Percentiles rank a stretch among this genome's conserved stretches.
These are phyloP conservation scores for Tachina lurida DNA, from an alignment of 2,888 invertebrate species.

Conservation along the genomic window DNA sequence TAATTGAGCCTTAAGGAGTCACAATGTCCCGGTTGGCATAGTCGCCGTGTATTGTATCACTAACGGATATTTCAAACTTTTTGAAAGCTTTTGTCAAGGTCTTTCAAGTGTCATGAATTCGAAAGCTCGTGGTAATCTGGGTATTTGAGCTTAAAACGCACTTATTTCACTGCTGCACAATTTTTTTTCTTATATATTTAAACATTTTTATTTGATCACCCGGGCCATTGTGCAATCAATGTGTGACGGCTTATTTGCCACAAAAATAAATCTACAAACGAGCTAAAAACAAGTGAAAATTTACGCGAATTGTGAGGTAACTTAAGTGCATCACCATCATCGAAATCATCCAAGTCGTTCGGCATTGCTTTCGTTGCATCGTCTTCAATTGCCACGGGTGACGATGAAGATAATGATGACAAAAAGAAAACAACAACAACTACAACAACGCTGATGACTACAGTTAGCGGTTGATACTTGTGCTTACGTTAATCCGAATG, in stretches of 20 bases:
- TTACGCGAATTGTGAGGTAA: slow-evolving; percentile 69
- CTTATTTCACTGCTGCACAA: too few species aligned
- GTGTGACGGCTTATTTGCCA: slow-evolving; percentile 47
- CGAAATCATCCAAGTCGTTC: slow-evolving; percentile 19
- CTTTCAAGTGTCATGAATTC: too few species aligned
- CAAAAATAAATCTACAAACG: slow-evolving; percentile 60
- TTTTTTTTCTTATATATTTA: too few species aligned
- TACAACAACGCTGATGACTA: slow-evolving; percentile 1
- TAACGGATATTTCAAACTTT: too few species aligned
- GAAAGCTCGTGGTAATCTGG: too few species aligned
- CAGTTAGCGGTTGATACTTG: slow-evolving; percentile 53
- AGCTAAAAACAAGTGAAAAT: slow-evolving; percentile 70
- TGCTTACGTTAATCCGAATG: slow-evolving; percentile 67
- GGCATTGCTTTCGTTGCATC: slow-evolving; percentile 27
- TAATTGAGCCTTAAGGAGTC: too few species aligned
- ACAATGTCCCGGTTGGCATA: too few species aligned
- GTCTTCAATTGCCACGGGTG: slow-evolving; percentile 61
- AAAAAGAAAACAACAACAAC: slow-evolving; percentile 2
- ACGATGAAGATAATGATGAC: slow-evolving; percentile 52
- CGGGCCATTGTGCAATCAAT: slow-evolving; percentile 8
- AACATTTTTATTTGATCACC: too few species aligned
- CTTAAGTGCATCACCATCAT: slow-evolving; percentile 57
- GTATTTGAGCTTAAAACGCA: too few species aligned
- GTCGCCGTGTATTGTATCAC: too few species aligned
- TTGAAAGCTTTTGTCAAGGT: too few species aligned